Evolutionary conservation across 1,140 invertebrate genomes (phyloP).

Genomic region (Varroa destructor): DNA sequence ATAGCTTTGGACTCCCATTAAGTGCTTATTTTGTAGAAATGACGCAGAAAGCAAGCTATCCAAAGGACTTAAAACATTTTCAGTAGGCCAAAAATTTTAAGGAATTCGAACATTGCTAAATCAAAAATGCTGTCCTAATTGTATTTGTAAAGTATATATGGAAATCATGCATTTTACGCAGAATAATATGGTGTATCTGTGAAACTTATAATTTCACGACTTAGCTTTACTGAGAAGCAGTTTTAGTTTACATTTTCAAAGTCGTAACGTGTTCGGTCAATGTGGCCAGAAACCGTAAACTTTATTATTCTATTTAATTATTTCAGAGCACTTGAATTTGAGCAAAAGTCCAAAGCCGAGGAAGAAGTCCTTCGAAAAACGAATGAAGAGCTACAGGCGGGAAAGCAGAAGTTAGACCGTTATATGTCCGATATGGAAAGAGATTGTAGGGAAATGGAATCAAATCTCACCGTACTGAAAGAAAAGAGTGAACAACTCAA

Average conservation of each 20-base stretch:
- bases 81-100: not conserved
- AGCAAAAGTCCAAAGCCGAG: conserved; percentile 50
- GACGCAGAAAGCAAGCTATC: no score
- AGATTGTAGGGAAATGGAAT: conserved; percentile 9
- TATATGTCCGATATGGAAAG: conserved; percentile 55
- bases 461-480: conserved; percentile 44
- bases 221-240: no score
- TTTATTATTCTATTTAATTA: conserved; percentile 28
- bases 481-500: conserved; percentile 74
- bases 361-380: conserved; percentile 64
- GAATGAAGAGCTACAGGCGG: conserved; percentile 75
- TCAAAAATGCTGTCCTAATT: conserved; percentile 69
- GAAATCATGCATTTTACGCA: no score
- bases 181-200: no score
- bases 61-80: no score
- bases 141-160: no score
- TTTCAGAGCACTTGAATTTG: conserved; percentile 40
- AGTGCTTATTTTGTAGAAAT: no score
- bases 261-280: not conserved
- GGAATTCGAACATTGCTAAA: conserved; percentile 34
- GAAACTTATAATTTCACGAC: no score
- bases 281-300: not conserved
- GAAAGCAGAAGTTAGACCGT: conserved; percentile 69
- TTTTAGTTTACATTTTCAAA: no score
- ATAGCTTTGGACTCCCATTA: no score